These are phyloP conservation scores for Yasuhikotakia modesta DNA, from an alignment of 2,797 vertebrate genomes.

Conservation along the genomic window DNA sequence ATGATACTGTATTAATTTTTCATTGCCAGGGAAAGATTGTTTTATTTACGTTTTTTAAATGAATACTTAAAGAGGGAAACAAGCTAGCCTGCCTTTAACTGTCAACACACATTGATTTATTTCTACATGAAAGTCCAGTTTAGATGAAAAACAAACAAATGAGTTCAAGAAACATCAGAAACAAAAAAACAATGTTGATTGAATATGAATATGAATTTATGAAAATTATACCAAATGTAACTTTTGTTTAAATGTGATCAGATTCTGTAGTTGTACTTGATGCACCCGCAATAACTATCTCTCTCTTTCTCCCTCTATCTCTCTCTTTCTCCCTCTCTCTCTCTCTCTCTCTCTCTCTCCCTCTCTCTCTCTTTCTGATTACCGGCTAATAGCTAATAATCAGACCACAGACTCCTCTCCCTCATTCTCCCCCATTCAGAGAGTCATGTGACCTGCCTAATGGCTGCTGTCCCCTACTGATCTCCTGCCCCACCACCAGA, in stretches of 20 bases:
- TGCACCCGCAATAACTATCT: too few species aligned
- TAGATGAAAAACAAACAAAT: too few species aligned
- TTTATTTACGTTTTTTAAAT: neutral
- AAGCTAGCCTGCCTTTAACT: too few species aligned
- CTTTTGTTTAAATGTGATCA: too few species aligned
- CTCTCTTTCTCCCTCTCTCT: neutral
- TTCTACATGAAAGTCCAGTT: too few species aligned
- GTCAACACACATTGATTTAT: too few species aligned
- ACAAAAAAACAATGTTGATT: too few species aligned
- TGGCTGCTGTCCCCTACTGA: slow-evolving; percentile 65
- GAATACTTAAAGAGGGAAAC: too few species aligned
- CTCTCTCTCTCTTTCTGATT: slow-evolving; percentile 55
- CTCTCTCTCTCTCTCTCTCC: slow-evolving; percentile 27
- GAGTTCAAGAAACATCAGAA: too few species aligned
- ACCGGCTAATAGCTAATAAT: slow-evolving; percentile 73
- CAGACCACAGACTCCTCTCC: slow-evolving; percentile 63
- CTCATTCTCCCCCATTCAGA: slow-evolving; percentile 53
- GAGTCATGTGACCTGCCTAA: slow-evolving; percentile 52
- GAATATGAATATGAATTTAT: too few species aligned
- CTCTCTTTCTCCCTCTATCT: neutral
- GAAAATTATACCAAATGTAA: too few species aligned
- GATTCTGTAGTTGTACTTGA: too few species aligned
- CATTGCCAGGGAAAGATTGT: neutral
- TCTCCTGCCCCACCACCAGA: slow-evolving; percentile 56
- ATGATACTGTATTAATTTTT: neutral